Conservation (phyloP, 2,888 invertebrate genomes). For the Hydrotaea diabolus region DNA sequence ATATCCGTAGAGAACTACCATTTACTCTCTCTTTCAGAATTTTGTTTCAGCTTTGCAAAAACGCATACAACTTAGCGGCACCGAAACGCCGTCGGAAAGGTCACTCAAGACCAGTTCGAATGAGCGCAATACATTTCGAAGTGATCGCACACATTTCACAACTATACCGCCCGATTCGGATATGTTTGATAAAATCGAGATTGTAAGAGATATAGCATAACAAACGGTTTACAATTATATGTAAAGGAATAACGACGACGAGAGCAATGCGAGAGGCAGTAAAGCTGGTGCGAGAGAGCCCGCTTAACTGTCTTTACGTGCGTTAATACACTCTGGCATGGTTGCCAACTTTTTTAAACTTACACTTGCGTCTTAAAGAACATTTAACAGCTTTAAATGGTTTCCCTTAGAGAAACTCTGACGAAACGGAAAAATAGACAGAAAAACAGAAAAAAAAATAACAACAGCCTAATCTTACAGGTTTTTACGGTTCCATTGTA, state of each 20-base stretch:
- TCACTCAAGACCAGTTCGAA: conserved; percentile 83
- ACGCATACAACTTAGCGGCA: conserved; percentile 85
- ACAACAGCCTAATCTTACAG: not conserved
- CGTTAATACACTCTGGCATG: not conserved
- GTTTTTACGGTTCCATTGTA: conserved; percentile 17
- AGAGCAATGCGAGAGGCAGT: not conserved
- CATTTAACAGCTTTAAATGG: conserved; percentile 64
- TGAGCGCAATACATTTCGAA: conserved; percentile 89
- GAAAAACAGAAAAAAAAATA: not conserved
- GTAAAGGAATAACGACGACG: conserved; percentile 70
- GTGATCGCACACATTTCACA: conserved; percentile 88
- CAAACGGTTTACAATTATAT: conserved; percentile 79
- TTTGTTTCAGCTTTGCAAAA: conserved; percentile 90
- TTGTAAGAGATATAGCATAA: conserved; percentile 81
- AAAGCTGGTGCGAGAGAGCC: not conserved
- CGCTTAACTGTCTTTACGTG: not conserved
- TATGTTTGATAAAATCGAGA: conserved; percentile 80
- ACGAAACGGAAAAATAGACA: conserved; percentile 36
- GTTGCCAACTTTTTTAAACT: conserved; percentile 16
- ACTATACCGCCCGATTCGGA: conserved; percentile 88
- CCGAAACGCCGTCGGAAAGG: conserved; percentile 82
- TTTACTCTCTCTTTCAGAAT: conserved; percentile 82
- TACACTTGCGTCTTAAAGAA: conserved; percentile 35
- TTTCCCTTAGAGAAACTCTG: conserved; percentile 61
- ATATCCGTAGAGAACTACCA: not conserved